Base-by-base conservation (phyloP, 1,140 invertebrate genomes). In the Cotesia vestalis region DNA sequence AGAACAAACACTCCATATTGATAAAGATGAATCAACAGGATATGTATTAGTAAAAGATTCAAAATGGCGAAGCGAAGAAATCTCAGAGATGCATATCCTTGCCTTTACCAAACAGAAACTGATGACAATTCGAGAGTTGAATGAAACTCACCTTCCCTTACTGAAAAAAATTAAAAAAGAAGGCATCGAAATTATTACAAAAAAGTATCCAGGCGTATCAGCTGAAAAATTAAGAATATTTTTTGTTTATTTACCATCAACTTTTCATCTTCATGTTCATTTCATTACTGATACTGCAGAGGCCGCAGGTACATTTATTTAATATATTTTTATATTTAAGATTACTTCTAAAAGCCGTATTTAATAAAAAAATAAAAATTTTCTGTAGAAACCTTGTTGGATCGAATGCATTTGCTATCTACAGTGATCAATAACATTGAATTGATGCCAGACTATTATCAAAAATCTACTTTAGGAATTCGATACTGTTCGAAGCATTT, bases 241-340 rank as follows among this genome's bases (percentile, higher is more conserved):
- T 85, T 85, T 99, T 3, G 97, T 99, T 83, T 99, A 99, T 86
- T 96, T 97, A 81, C 98, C 98, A 4, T 96, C 96, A 0, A 99
- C 96, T 87, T 98, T 98, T 87, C 96, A 99, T 87, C 87, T 99
- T 8, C 98, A 99, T 81, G 90, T 99, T 3, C 97, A 99, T 85
- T 96, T 98, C 78, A 95, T 93, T n/a, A 91, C 92, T 72, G 80
- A 98, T 0, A 90, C 91, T 68, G 92, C 92, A 86, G 93, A 96
- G 77, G 91, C 93, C 2, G 93, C 94, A 66, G 95, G 94, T 88
- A 88, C 77, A 27, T 57, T 57, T 2, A 27, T 27, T 27, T 27
- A 2, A 27, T 27, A 27, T 27, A 67, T 17, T 60, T 38, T 75
- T 73, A 69, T 38, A 61, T n/a, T 11, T 6, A 52, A 35, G 11